Base-by-base conservation (phyloP, 2,888 invertebrate genomes). In the Seira sanloemensis region DNA sequence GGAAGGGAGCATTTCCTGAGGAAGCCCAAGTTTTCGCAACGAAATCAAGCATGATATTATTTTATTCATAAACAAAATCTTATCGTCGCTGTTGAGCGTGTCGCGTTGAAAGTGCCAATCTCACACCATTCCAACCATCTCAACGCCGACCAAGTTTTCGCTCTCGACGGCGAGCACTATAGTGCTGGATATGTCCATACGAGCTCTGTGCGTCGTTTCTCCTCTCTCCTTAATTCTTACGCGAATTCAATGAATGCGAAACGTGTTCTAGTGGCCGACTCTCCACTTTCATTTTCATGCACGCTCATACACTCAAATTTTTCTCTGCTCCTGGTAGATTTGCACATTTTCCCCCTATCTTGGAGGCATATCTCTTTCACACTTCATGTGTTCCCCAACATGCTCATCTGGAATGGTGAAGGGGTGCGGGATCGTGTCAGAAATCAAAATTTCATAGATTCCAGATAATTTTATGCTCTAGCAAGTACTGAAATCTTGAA, bases 401-500 rank as follows among this genome's bases (percentile, higher is more conserved):
- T 19, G 23, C 62, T 62, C n/a, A n/a, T n/a, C 4, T 62, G 12
- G 62, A 62, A 62, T 37, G 37, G 21, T 62, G 62, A 21, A 19
- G 23, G 62, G 62, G 2, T 62, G n/a, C 9, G 62, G 21, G 62
- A 62, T 62, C 62, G 62, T 62, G 62, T 62, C 62, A 62, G 62
- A 62, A 62, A 62, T 62, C 62, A 62, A 62, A 62, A 62, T 62
- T 62, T 62, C 62, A 62, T 62, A 62, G 62, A 62, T 9, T 62
- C 21, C 21, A 16, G 19, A 7, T 62, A 62, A 62, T 62, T 62
- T 62, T 62, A 62, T 62, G 62, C 62, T 62, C 62, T 62, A 62
- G 21, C 62, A 62, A 62, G 21, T 50, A 2, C 16, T 50, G 62
- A 19, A 62, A 62, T 62, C 62, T n/a, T 21, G 23, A 23, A 21